Evolutionary conservation across 2,888 invertebrate species (phyloP).

Genomic region (Rotaria sp.): DNA sequence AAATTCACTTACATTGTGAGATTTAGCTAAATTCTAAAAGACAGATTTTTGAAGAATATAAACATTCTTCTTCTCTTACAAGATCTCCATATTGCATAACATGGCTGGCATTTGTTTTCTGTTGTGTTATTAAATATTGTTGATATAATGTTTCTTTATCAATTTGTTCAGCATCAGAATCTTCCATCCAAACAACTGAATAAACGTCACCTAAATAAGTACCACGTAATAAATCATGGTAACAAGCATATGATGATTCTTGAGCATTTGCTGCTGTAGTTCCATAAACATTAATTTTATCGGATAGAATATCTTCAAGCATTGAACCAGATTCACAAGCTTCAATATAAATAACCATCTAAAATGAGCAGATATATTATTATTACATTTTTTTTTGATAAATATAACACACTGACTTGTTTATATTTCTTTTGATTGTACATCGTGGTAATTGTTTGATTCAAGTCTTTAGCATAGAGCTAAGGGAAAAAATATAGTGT

Average conservation of each 20-base stretch:
- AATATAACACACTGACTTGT: conserved; percentile 50
- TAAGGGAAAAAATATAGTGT: conserved; percentile 41
- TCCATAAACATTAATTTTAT: conserved; percentile 60
- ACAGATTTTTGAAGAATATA: not conserved
- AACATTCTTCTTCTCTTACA: conserved; percentile 43
- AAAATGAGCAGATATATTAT: conserved; percentile 43
- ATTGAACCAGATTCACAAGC: conserved; percentile 64
- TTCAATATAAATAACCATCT: conserved; percentile 63
- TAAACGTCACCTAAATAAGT: conserved; percentile 63
- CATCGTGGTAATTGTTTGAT: conserved; percentile 55
- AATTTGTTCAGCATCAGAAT: conserved; percentile 55
- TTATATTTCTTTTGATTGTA: conserved; percentile 54
- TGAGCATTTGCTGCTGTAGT: conserved; percentile 61
- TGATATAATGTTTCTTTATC: conserved; percentile 34
- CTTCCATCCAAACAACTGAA: conserved; percentile 63
- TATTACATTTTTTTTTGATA: conserved; percentile 14
- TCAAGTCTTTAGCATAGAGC: conserved; percentile 53
- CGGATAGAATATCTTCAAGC: conserved; percentile 59
- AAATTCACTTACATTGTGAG: conserved; percentile 33
- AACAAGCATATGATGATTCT: conserved; percentile 63
- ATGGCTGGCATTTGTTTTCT: conserved; percentile 60
- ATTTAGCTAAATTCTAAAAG: conserved; percentile 4
- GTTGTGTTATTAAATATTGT: conserved; percentile 55
- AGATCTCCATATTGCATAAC: conserved; percentile 61
- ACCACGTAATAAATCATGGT: conserved; percentile 57